A percentile compares a stretch with the other conserved stretches of the same genome.
Conservation (phyloP, 1,140 invertebrate genomes). For the Parapsyche elsis region DNA sequence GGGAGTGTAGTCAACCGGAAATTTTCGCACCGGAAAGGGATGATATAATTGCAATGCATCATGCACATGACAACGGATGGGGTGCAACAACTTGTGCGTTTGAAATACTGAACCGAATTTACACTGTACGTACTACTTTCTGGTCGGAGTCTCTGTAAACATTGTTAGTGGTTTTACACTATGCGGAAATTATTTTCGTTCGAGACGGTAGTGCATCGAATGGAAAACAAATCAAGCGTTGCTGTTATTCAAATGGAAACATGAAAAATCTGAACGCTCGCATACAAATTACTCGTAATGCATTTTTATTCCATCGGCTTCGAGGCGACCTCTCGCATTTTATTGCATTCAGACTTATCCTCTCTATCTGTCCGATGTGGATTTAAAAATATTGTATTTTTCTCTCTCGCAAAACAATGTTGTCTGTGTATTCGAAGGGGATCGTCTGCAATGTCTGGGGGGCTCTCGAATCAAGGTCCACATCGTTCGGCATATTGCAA, state of each 20-base stretch:
- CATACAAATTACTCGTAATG: slow-evolving; percentile 23
- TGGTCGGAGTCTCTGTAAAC: too few relatives aligned
- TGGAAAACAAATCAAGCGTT: neutral
- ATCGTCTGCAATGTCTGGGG: neutral
- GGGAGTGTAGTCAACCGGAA: slow-evolving; percentile 22
- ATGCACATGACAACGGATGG: neutral
- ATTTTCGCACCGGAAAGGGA: slow-evolving; percentile 22
- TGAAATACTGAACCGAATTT: too few relatives aligned
- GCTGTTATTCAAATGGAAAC: slow-evolving; percentile 1
- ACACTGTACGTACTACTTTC: too few relatives aligned
- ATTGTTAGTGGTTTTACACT: too few relatives aligned
- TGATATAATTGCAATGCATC: slow-evolving; percentile 30
- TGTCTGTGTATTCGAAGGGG: neutral
- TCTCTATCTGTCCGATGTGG: slow-evolving; percentile 10
- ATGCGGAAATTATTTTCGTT: too few relatives aligned
- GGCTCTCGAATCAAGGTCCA: too few relatives aligned
- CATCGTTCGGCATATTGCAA: too few relatives aligned
- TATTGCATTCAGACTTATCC: slow-evolving; percentile 18
- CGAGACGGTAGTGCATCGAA: too few relatives aligned
- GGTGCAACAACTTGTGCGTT: too few relatives aligned
- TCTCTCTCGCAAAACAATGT: neutral
- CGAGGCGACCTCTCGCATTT: slow-evolving; percentile 6
- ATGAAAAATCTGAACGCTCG: slow-evolving; percentile 1
- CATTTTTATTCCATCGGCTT: neutral
- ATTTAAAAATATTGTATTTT: slow-evolving; percentile 20